Evolutionary conservation across 1,140 invertebrate species (phyloP).

Genomic region (Macrocentrus cingulum): DNA sequence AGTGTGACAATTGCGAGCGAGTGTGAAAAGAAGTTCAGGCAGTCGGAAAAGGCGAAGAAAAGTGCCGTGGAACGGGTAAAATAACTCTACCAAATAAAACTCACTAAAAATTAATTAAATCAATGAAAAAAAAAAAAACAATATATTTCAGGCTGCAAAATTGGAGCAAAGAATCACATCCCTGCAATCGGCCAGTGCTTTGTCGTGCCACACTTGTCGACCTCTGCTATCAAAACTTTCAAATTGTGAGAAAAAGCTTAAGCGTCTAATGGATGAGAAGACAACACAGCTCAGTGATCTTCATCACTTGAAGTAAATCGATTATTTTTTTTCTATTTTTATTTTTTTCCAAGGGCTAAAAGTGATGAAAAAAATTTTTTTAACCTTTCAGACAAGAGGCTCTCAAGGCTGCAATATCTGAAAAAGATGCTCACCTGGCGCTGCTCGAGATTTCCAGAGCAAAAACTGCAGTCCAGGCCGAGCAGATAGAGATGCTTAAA

Average conservation of each 20-base stretch:
- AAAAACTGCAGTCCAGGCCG: conserved; percentile 65
- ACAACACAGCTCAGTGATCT: conserved; percentile 72
- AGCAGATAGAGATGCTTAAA: conserved; percentile 66
- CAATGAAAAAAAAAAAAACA: background rate
- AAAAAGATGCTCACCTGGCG: conserved; percentile 84
- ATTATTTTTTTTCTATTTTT: conserved; percentile 26
- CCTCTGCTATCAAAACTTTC: conserved; percentile 64
- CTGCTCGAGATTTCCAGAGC: conserved; percentile 78
- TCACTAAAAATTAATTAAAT: too few species aligned
- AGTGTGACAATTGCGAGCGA: conserved; percentile 67
- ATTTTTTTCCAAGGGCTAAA: conserved; percentile 29
- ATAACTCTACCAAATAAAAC: conserved; percentile 14
- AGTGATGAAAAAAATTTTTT: conserved; percentile 22
- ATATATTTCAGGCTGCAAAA: conserved; percentile 65
- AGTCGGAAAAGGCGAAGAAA: conserved; percentile 64
- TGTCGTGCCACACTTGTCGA: conserved; percentile 69
- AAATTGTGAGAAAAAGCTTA: conserved; percentile 62
- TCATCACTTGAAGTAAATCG: conserved; percentile 75
- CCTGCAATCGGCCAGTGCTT: conserved; percentile 67
- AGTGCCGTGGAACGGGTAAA: conserved; percentile 67
- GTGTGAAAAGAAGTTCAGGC: conserved; percentile 64
- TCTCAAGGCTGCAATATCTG: conserved; percentile 77
- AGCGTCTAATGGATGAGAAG: conserved; percentile 64
- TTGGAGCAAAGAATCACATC: conserved; percentile 70
- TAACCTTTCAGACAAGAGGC: conserved; percentile 71